phyloP scores from a whole-genome alignment of 2,797 vertebrate genomes.

The Martes flavigula region DNA sequence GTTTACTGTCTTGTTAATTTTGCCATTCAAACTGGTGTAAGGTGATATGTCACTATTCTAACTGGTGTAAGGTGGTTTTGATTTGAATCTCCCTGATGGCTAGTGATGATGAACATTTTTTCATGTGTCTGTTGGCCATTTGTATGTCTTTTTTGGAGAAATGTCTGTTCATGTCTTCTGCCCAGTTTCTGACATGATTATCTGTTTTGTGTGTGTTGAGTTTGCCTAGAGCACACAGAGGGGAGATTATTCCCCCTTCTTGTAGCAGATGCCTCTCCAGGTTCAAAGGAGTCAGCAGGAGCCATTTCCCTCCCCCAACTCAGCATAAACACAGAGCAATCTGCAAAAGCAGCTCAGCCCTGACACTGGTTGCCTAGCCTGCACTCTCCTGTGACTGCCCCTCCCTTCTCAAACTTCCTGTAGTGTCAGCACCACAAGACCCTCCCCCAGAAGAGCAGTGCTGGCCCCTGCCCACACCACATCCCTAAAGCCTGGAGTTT shows the following conservation, averaged over 20 bases:
- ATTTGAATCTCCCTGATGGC: too few relatives aligned
- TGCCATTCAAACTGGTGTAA: too few relatives aligned
- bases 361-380: not conserved
- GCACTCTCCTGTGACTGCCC: not conserved
- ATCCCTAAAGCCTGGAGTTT: not conserved
- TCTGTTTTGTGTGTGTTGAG: too few relatives aligned
- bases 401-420: not conserved
- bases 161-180: too few relatives aligned
- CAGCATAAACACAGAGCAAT: not conserved
- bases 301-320: not conserved
- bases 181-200: too few relatives aligned
- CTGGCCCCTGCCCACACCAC: not conserved
- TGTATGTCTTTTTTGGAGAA: too few relatives aligned
- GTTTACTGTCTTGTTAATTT: too few relatives aligned
- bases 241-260: not conserved
- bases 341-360: not conserved
- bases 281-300: not conserved
- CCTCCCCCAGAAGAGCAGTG: not conserved
- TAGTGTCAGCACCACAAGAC: not conserved
- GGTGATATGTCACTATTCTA: too few relatives aligned
- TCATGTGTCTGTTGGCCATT: too few relatives aligned
- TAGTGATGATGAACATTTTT: too few relatives aligned
- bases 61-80: too few relatives aligned
- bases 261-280: not conserved
- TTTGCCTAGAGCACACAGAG: not conserved